phyloP scores from a whole-genome alignment of 2,888 invertebrate genomes.

The Psococerastis gibbosa region DNA sequence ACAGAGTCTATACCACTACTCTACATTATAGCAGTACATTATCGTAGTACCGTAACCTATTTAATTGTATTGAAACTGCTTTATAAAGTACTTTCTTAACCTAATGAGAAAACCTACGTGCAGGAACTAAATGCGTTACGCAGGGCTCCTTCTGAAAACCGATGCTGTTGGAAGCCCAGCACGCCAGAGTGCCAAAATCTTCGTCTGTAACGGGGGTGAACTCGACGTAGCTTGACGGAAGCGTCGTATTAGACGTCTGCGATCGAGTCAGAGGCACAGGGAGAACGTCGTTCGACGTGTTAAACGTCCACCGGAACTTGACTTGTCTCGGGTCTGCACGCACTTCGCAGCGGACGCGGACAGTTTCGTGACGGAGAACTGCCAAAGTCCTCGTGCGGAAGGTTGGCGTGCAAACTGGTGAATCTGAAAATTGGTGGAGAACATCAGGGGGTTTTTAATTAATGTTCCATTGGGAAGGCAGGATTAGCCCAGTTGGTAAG shows the following conservation, averaged over 20 bases:
- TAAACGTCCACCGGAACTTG: slow-evolving; percentile 71
- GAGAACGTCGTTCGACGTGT: slow-evolving; percentile 54
- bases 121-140: slow-evolving; percentile 59
- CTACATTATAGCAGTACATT: too few species aligned
- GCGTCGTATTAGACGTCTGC: slow-evolving; percentile 24
- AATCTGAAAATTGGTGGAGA: slow-evolving; percentile 43
- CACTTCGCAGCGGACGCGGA: slow-evolving; percentile 61
- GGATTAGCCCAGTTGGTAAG: too few species aligned
- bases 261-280: slow-evolving; percentile 45
- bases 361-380: slow-evolving; percentile 48
- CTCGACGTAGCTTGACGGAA: slow-evolving; percentile 32
- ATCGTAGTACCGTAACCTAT: too few species aligned
- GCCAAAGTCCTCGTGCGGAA: slow-evolving; percentile 37
- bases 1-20: too few species aligned
- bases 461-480: too few species aligned
- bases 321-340: slow-evolving; percentile 56
- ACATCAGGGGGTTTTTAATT: too few species aligned
- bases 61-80: too few species aligned
- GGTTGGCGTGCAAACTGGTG: slow-evolving; percentile 49
- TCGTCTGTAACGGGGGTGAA: slow-evolving; percentile 33
- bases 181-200: slow-evolving; percentile 66
- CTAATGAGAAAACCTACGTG: slow-evolving; percentile 48
- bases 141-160: slow-evolving; percentile 68
- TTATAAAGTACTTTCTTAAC: too few species aligned
- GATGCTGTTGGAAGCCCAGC: slow-evolving; percentile 72